Evolutionary conservation across 2,888 invertebrate genomes (phyloP), one percentile per base, ranked within the genome.

Genomic region (Herminia tarsipennalis): DNA sequence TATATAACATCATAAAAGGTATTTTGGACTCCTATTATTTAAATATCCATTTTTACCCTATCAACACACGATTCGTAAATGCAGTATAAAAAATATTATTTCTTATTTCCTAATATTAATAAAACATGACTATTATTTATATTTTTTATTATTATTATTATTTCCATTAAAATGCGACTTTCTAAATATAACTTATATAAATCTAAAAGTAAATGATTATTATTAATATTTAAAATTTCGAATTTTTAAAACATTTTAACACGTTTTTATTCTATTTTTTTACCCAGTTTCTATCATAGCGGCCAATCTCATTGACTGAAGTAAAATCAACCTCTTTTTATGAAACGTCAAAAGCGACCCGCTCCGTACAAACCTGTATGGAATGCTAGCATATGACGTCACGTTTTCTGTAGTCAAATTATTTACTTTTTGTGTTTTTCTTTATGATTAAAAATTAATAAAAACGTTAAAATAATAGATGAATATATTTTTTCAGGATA

Each of bases 61-160:
- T 18, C 21, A 37, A 17, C 2, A n/a, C 10, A 5, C 2, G 25
- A 22, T 24, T 20, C 14, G 14, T 6, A 32, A 25, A 38, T 21
- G 16, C 10, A 8, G 9, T 39, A 39, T 24, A 32, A 40, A 40
- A 32, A 39, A 22, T 39, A 40, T 13, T 30, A 18, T 29, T 6
- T 4, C 30, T 30, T 30, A 30, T n/a, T n/a, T 12, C 32, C 13
- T 39, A 32, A 13, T 3, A 20, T 3, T 24, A 22, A 32, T 6
- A 30, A 18, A 30, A 40, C 20, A 40, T 33, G 40, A 40, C 40
- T 33, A 33, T 33, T 20, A 25, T 22, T 28, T 38, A 22, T 30
- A 25, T 14, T 2, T 24, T 35, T 36, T 3, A 12, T 20, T 28
- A 20, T 22, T 22, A n/a, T 22, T n/a, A 25, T 18, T 37, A 37